Conservation (phyloP, 2,888 invertebrate genomes). For the Orthosia incerta region DNA sequence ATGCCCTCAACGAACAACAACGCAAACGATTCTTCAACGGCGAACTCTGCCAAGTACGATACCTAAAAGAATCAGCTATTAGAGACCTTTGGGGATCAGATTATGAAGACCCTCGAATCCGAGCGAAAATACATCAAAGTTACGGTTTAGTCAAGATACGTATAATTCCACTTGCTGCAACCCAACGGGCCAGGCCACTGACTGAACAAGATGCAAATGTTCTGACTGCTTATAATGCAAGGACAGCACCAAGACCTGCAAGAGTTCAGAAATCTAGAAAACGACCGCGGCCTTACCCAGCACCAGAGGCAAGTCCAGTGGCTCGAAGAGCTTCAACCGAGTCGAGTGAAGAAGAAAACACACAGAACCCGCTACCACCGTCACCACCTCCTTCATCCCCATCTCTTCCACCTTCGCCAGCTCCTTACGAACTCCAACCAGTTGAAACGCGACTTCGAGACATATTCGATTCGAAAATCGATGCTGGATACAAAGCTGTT, state of each 20-base stretch:
- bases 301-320: slow-evolving; percentile 78
- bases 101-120: slow-evolving; percentile 88
- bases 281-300: slow-evolving; percentile 83
- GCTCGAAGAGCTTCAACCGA: slow-evolving; percentile 86
- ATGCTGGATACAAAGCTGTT: slow-evolving; percentile 90
- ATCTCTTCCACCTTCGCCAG: slow-evolving; percentile 86
- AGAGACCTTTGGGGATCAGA: slow-evolving; percentile 89
- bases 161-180: slow-evolving; percentile 88
- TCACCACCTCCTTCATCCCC: slow-evolving; percentile 88
- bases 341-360: slow-evolving; percentile 88
- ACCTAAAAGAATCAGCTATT: slow-evolving; percentile 89
- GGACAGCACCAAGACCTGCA: slow-evolving; percentile 86
- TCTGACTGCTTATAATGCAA: slow-evolving; percentile 88
- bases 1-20: slow-evolving; percentile 88
- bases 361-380: slow-evolving; percentile 83
- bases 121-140: slow-evolving; percentile 89
- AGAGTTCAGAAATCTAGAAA: slow-evolving; percentile 83
- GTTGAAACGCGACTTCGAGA: slow-evolving; percentile 86
- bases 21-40: slow-evolving; percentile 89
- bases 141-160: slow-evolving; percentile 88
- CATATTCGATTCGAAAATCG: slow-evolving; percentile 89
- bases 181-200: slow-evolving; percentile 85
- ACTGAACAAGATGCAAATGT: slow-evolving; percentile 90
- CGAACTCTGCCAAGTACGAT: slow-evolving; percentile 89
- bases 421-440: slow-evolving; percentile 87